Percentiles rank a stretch among this genome's conserved stretches.
Conservation (phyloP, 2,797 vertebrate species). For the Alcedo atthis region DNA sequence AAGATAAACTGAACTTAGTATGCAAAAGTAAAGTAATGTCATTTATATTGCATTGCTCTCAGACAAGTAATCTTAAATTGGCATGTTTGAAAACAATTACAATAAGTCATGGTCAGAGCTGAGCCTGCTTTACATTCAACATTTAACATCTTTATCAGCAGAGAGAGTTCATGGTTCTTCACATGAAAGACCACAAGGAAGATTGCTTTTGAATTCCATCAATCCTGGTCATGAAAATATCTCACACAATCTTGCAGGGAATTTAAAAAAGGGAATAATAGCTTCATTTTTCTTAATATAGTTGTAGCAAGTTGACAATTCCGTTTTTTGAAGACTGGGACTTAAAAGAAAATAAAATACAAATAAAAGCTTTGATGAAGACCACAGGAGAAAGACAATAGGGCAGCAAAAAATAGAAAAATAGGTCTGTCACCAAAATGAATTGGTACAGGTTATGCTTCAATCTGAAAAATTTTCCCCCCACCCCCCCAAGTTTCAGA, state of each 20-base stretch:
- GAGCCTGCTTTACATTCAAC: constrained; percentile 3
- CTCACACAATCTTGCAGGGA: background rate
- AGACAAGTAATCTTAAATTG: background rate
- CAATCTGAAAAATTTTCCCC: background rate
- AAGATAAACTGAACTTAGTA: background rate
- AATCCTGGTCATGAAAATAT: constrained; percentile 17
- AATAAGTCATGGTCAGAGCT: background rate
- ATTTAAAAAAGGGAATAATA: background rate
- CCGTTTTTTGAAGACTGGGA: background rate
- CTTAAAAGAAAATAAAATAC: constrained; percentile 40
- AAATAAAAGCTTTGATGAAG: background rate
- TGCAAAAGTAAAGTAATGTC: background rate
- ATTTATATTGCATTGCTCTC: background rate
- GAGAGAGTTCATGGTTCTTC: background rate
- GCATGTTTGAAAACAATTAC: constrained; percentile 1
- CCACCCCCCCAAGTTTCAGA: background rate
- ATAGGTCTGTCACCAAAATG: background rate
- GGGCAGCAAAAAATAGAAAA: background rate
- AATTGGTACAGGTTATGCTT: background rate
- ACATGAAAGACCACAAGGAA: background rate
- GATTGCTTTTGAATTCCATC: constrained; percentile 35
- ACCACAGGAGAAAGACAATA: background rate
- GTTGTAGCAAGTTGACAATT: background rate
- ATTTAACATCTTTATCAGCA: background rate
- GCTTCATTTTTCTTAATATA: constrained; percentile 2